Conservation (phyloP, 2,113 vertebrate genomes). For the Vombatus ursinus region DNA sequence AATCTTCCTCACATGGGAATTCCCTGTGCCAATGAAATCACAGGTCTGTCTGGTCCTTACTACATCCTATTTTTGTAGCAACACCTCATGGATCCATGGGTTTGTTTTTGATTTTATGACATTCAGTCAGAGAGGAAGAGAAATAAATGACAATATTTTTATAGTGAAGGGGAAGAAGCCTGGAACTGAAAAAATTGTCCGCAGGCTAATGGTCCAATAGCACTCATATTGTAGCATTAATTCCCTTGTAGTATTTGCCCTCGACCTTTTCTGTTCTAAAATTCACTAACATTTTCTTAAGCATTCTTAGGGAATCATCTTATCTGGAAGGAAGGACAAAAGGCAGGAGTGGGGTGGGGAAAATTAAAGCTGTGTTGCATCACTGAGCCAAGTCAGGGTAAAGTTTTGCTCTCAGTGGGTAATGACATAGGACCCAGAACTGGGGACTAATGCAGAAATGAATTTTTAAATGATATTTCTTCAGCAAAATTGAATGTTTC, state of each 20-base stretch:
- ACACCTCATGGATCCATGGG: constrained; percentile 18
- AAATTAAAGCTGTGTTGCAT: background rate
- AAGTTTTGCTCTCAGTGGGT: background rate
- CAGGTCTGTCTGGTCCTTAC: background rate
- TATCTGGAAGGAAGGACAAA: background rate
- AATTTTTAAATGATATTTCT: background rate
- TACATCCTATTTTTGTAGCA: background rate
- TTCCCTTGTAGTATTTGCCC: background rate
- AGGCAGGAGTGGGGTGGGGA: too few relatives aligned
- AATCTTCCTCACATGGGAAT: background rate
- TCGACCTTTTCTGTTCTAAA: background rate
- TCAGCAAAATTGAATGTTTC: background rate
- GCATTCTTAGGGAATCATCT: background rate
- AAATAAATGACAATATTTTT: background rate
- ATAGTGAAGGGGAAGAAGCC: background rate
- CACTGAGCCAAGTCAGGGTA: constrained; percentile 8
- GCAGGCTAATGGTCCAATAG: background rate
- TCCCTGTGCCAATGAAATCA: background rate
- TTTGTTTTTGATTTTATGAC: constrained; percentile 27
- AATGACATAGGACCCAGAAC: background rate
- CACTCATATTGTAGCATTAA: background rate
- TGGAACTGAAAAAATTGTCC: background rate
- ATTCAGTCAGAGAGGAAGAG: constrained; percentile 9
- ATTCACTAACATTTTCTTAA: background rate
- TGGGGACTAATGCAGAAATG: constrained; percentile 28